These are phyloP conservation scores for Cepaea nemoralis DNA, from an alignment of 1,140 invertebrate species.

Conservation along the genomic window DNA sequence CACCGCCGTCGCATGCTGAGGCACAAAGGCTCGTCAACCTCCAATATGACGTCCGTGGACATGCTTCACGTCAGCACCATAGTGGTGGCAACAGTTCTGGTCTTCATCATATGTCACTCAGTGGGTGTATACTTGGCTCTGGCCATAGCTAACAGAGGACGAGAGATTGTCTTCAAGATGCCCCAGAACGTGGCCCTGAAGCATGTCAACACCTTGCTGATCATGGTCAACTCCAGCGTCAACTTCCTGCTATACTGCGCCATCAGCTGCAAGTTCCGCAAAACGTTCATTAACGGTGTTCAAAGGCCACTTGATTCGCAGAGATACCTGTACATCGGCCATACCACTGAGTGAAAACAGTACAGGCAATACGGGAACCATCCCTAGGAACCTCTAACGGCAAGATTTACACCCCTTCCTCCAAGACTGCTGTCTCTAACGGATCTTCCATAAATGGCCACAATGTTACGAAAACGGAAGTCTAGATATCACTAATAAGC, in stretches of 20 bases:
- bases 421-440: conserved; percentile 2
- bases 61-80: conserved; percentile 79
- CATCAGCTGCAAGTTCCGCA: conserved; percentile 93
- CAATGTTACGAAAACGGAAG: conserved; percentile 2
- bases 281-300: conserved; percentile 37
- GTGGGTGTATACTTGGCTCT: conserved; percentile 51
- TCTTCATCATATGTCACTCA: conserved; percentile 87
- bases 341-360: conserved; percentile 49
- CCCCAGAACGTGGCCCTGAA: conserved; percentile 44
- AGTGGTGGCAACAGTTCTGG: conserved; percentile 90
- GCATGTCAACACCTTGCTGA: conserved; percentile 82
- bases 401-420: conserved; percentile 37
- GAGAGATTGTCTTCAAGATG: conserved; percentile 38
- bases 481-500: conserved; percentile 3
- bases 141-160: conserved; percentile 47
- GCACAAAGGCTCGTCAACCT: conserved; percentile 32
- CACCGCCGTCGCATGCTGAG: conserved; percentile 77
- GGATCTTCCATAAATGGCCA: conserved; percentile 17
- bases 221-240: conserved; percentile 94
- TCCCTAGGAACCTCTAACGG: conserved; percentile 29
- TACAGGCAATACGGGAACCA: conserved; percentile 39
- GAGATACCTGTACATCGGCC: conserved; percentile 44
- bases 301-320: conserved; percentile 38
- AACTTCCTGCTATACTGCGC: conserved; percentile 97
- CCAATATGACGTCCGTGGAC: conserved; percentile 43